Conservation (phyloP, 2,888 invertebrate species). For the Eueremaeus valkanovi region DNA sequence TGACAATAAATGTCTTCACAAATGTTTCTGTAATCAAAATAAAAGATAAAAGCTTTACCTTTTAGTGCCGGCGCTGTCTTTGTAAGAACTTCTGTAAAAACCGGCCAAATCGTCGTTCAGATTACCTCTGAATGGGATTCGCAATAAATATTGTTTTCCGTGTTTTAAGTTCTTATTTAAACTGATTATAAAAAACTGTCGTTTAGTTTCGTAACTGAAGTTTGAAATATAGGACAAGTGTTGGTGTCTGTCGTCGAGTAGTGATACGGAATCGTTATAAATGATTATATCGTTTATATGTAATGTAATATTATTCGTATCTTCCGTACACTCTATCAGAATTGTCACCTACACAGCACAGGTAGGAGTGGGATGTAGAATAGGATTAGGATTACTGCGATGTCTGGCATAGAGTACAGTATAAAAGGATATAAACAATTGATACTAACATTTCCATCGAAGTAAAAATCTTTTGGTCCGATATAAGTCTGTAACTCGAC, state of each 20-base stretch:
- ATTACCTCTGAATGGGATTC: constrained; percentile 66
- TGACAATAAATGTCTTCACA: too few species aligned
- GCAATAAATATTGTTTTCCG: constrained; percentile 63
- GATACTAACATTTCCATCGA: constrained; percentile 41
- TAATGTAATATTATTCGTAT: constrained; percentile 66
- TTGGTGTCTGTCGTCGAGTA: constrained; percentile 10
- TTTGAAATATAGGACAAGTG: background rate
- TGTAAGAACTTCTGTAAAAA: constrained; percentile 76
- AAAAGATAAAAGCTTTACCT: constrained; percentile 57
- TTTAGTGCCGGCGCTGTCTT: constrained; percentile 61
- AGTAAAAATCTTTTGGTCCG: constrained; percentile 42
- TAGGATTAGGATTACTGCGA: background rate
- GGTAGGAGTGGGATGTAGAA: background rate
- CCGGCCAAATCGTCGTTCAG: constrained; percentile 72
- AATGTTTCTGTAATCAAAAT: too few species aligned
- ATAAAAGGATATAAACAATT: background rate
- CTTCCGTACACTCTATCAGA: constrained; percentile 60
- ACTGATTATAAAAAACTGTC: constrained; percentile 67
- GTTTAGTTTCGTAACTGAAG: constrained; percentile 17
- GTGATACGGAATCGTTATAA: constrained; percentile 57
- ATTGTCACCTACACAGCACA: constrained; percentile 39
- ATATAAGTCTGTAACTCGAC: constrained; percentile 43
- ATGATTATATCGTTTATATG: constrained; percentile 69
- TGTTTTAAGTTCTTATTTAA: constrained; percentile 60
- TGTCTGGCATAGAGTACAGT: background rate